Percentiles rank a stretch among this genome's conserved stretches.
phyloP scores from a whole-genome alignment of 2,888 invertebrate species.

The Congeria kusceri region DNA sequence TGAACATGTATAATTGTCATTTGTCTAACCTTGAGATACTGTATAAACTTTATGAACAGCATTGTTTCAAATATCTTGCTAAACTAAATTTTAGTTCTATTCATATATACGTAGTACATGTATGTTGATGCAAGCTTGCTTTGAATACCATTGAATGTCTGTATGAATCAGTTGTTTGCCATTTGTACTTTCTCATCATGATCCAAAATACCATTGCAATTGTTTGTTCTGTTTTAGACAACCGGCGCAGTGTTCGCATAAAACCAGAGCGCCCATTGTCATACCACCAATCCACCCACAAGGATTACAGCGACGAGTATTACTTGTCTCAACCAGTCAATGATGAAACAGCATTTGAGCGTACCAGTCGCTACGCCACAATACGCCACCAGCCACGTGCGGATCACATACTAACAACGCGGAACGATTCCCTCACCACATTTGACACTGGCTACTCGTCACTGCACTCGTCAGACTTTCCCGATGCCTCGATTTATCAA shows the following conservation, averaged over 20 bases:
- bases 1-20: no score
- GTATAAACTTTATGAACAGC: no score
- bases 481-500: slow-evolving; percentile 4
- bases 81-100: no score
- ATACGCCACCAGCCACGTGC: slow-evolving; percentile 33
- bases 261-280: slow-evolving; percentile 47
- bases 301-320: slow-evolving; percentile 49
- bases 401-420: slow-evolving; percentile 20
- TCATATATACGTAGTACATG: no score
- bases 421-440: slow-evolving; percentile 10
- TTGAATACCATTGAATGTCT: no score
- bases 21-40: no score
- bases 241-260: slow-evolving; percentile 41
- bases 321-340: slow-evolving; percentile 53
- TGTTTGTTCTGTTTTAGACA: slow-evolving; percentile 17
- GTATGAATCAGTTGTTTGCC: no score
- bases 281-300: slow-evolving; percentile 44
- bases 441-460: background rate
- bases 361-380: slow-evolving; percentile 48
- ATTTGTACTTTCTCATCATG: no score
- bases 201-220: no score
- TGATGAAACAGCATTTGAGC: slow-evolving; percentile 31
- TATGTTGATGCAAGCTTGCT: no score
- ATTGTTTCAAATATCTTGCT: no score
- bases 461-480: no score